Evolutionary conservation across 2,888 invertebrate genomes (phyloP).

Genomic region (Nomada goodeniana): DNA sequence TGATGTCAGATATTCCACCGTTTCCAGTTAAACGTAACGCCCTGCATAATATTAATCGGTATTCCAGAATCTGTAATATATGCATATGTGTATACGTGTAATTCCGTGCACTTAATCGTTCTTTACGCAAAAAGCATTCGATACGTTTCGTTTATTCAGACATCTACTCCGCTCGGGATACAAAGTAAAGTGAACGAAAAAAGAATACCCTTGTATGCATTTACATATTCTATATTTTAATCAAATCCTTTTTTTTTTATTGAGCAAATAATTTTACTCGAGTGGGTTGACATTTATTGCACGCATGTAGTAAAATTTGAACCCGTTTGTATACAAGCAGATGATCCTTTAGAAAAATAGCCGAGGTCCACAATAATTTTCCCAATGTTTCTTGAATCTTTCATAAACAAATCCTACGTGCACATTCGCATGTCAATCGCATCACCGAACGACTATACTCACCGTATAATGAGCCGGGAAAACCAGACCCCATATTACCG

Average conservation of each 20-base stretch:
- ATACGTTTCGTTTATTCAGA: not conserved
- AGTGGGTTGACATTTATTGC: slow-evolving; percentile 12
- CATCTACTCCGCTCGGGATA: not conserved
- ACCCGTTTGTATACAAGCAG: not conserved
- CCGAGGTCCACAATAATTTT: not conserved
- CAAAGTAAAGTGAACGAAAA: not conserved
- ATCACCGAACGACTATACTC: not conserved
- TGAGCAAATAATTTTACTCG: not conserved
- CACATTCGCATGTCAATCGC: slow-evolving; percentile 9
- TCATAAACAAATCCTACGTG: not conserved
- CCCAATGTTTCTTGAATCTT: not conserved
- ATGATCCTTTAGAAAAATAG: not conserved
- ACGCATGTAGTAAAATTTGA: not conserved
- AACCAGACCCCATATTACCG: slow-evolving; percentile 7
- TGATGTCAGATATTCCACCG: not conserved
- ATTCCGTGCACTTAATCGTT: slow-evolving; percentile 9
- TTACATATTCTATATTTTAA: not conserved
- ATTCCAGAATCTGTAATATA: slow-evolving; percentile 8
- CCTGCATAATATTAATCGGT: slow-evolving; percentile 5
- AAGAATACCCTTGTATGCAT: not conserved
- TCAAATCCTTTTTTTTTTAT: not conserved
- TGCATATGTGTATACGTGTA: slow-evolving; percentile 47
- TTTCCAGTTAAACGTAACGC: not conserved
- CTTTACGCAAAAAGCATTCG: slow-evolving; percentile 18
- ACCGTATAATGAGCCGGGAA: not conserved